These are phyloP conservation scores for Psittacula cyanocephala DNA, from an alignment of 2,113 vertebrate genomes.

Conservation along the genomic window DNA sequence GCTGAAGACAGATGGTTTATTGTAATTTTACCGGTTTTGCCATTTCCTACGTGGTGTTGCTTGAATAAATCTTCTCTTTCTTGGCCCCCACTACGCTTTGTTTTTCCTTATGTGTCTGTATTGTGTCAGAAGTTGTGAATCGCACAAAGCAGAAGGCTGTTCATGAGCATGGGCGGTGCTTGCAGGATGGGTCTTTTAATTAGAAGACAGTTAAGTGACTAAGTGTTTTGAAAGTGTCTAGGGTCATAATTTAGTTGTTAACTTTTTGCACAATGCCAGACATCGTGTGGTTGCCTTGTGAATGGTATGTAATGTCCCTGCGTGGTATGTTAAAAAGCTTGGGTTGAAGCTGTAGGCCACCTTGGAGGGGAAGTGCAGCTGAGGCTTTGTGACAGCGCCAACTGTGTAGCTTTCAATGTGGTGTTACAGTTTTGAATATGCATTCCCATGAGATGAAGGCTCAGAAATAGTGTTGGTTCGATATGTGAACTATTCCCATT, in stretches of 20 bases:
- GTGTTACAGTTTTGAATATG: background rate
- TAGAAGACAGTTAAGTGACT: background rate
- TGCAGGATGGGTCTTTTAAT: background rate
- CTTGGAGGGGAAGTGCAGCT: background rate
- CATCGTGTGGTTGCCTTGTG: rapidly evolving
- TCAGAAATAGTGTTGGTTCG: background rate
- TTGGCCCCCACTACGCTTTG: background rate
- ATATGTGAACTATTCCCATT: background rate
- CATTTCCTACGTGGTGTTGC: background rate
- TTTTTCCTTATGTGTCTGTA: background rate
- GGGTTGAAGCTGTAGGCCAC: background rate
- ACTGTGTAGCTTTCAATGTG: background rate
- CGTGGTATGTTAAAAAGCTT: background rate
- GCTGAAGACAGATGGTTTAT: background rate
- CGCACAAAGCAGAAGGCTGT: background rate
- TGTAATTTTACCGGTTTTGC: background rate
- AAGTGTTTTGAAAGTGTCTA: background rate
- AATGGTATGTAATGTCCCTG: rapidly evolving
- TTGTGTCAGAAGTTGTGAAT: background rate
- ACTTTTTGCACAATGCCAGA: background rate
- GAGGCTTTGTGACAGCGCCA: background rate
- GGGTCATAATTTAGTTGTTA: background rate
- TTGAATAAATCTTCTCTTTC: background rate
- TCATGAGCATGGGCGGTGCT: background rate
- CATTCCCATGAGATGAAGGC: background rate